These are phyloP conservation scores for Notospermus geniculatus DNA, from an alignment of 1,140 invertebrate genomes.

Conservation along the genomic window DNA sequence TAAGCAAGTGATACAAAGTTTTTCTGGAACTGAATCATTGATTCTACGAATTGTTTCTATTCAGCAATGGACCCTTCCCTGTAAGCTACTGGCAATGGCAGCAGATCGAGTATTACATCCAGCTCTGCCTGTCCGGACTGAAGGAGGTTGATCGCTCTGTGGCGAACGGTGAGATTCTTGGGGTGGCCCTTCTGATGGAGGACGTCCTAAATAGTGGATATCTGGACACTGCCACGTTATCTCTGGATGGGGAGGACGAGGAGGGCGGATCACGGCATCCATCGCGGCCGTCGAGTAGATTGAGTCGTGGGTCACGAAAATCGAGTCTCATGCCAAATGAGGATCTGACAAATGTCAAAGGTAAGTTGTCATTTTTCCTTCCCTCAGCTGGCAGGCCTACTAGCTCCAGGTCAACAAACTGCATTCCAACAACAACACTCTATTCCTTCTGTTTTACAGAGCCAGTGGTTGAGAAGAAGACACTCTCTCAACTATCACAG, in stretches of 20 bases:
- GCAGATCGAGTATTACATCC: conserved; percentile 46
- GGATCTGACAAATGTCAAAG: too few species aligned
- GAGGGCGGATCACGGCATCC: conserved; percentile 18
- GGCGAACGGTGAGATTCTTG: conserved; percentile 53
- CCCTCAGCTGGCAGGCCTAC: too few species aligned
- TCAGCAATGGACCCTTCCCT: conserved; percentile 49
- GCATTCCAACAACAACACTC: too few species aligned
- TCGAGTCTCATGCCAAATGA: too few species aligned
- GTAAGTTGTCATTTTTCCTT: too few species aligned
- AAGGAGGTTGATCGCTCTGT: conserved; percentile 52
- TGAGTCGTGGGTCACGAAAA: too few species aligned
- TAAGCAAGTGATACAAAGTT: neutral
- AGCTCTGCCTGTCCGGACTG: conserved; percentile 49
- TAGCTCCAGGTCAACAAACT: too few species aligned
- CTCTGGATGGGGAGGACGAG: conserved; percentile 20
- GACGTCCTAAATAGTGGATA: conserved; percentile 46
- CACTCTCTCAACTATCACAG: conserved; percentile 40
- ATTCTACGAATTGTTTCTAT: conserved; percentile 19
- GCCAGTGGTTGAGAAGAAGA: conserved; percentile 14
- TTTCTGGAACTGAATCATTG: neutral
- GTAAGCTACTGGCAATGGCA: conserved; percentile 47
- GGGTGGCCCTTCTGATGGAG: conserved; percentile 52
- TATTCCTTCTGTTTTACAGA: too few species aligned
- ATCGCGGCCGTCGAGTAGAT: too few species aligned
- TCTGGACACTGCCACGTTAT: conserved; percentile 31